phyloP scores from a whole-genome alignment of 2,113 vertebrate species.

The cattle (Bos taurus) region DNA sequence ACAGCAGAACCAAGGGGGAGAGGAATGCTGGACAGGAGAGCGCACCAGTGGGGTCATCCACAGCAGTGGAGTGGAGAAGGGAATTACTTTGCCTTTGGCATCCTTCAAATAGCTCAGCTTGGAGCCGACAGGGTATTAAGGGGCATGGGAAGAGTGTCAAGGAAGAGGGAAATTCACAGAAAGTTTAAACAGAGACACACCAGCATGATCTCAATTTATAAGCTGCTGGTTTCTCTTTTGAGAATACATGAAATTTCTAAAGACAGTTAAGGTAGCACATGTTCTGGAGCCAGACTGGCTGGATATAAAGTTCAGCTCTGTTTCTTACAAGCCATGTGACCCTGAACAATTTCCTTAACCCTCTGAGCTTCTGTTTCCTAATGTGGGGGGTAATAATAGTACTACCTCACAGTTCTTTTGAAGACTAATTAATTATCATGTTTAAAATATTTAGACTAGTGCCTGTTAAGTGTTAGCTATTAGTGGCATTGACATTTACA shows the following conservation, averaged over 20 bases:
- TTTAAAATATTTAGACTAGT: not conserved
- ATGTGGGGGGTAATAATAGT: not conserved
- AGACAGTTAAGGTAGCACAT: not conserved
- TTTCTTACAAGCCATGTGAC: not conserved
- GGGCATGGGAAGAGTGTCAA: not conserved
- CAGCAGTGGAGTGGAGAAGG: not conserved
- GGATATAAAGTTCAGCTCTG: not conserved
- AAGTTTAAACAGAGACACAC: not conserved
- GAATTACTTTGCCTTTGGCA: not conserved
- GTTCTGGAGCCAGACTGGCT: too few species aligned
- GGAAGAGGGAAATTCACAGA: not conserved
- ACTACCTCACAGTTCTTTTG: not conserved
- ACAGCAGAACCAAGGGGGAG: fast-evolving
- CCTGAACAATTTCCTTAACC: not conserved
- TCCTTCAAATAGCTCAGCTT: not conserved
- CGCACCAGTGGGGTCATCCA: not conserved
- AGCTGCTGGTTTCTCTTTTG: not conserved
- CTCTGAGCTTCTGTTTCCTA: not conserved
- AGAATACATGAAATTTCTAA: not conserved
- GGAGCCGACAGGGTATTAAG: too few species aligned
- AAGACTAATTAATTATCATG: not conserved
- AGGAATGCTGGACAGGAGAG: fast-evolving
- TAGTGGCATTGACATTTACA: not conserved
- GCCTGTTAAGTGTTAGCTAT: not conserved
- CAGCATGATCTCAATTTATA: not conserved